Evolutionary conservation across 2,888 invertebrate species (phyloP).

Genomic region (Lasioglossum vierecki): DNA sequence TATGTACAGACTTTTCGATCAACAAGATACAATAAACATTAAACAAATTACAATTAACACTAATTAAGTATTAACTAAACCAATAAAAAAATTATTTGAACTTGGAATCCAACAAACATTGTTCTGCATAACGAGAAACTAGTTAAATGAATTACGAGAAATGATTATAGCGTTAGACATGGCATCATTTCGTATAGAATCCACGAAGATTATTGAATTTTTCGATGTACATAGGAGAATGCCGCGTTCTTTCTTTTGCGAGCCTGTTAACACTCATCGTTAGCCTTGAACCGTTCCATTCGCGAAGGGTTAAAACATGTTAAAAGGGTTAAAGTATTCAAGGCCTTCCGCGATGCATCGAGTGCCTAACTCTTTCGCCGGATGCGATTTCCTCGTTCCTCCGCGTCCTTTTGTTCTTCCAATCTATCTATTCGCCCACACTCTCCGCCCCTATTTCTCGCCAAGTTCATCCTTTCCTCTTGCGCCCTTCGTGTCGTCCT

Average conservation of each 20-base stretch:
- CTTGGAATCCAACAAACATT: too few species aligned
- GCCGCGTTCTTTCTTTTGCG: background rate
- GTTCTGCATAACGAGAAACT: too few species aligned
- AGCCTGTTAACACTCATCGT: background rate
- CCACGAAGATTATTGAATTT: background rate
- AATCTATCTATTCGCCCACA: conserved; percentile 19
- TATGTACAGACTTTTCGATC: background rate
- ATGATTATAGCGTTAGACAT: too few species aligned
- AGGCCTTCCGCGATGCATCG: conserved; percentile 25
- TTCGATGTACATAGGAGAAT: background rate
- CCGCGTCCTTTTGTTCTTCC: conserved; percentile 33
- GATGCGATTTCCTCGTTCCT: conserved; percentile 46
- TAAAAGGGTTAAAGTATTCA: background rate
- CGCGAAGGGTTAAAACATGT: background rate
- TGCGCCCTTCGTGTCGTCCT: conserved; percentile 52
- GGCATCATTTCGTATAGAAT: too few species aligned
- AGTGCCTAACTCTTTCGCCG: conserved; percentile 35
- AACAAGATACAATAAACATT: too few species aligned
- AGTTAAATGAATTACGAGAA: too few species aligned
- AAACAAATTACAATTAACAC: too few species aligned
- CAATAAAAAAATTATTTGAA: too few species aligned
- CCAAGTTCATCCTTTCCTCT: conserved; percentile 33
- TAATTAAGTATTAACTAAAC: too few species aligned
- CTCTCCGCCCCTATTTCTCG: conserved; percentile 18
- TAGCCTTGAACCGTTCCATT: background rate